These are phyloP conservation scores for Abrostola tripartita DNA, from an alignment of 2,888 invertebrate species.

Conservation along the genomic window DNA sequence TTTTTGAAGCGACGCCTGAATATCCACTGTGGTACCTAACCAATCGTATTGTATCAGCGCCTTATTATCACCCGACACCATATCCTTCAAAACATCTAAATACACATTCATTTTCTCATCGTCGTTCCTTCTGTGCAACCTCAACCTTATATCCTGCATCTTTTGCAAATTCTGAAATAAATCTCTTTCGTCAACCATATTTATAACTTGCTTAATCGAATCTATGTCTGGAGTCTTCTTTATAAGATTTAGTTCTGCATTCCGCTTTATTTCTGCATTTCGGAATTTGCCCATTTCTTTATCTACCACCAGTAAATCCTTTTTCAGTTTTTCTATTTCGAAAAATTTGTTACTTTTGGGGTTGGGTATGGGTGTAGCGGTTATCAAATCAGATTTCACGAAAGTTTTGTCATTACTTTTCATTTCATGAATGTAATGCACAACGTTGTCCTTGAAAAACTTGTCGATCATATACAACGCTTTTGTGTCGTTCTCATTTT, in stretches of 20 bases:
- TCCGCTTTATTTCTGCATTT: not conserved
- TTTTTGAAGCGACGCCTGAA: conserved; percentile 67
- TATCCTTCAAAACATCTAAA: conserved; percentile 67
- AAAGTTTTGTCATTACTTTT: conserved; percentile 1
- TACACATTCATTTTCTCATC: conserved; percentile 53
- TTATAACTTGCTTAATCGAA: conserved; percentile 39
- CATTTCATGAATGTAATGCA: conserved; percentile 16
- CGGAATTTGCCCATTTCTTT: not conserved
- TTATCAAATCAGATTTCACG: not conserved
- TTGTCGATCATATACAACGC: conserved; percentile 28
- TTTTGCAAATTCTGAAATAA: conserved; percentile 40
- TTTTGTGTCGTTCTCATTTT: conserved; percentile 11
- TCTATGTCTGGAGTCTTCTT: not conserved
- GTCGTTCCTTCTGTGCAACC: conserved; percentile 22
- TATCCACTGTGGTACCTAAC: conserved; percentile 73
- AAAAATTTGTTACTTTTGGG: not conserved
- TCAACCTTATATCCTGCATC: conserved; percentile 29
- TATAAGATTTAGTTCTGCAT: not conserved
- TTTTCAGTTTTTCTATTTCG: not conserved
- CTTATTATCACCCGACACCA: conserved; percentile 62
- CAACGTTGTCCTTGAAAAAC: conserved; percentile 20
- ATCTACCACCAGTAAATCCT: too few species aligned
- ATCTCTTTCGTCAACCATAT: conserved; percentile 35
- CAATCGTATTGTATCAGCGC: conserved; percentile 72
- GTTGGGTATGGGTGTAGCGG: not conserved